phyloP scores from a whole-genome alignment of 2,888 invertebrate genomes.

The Melikaiella ostensackeni region DNA sequence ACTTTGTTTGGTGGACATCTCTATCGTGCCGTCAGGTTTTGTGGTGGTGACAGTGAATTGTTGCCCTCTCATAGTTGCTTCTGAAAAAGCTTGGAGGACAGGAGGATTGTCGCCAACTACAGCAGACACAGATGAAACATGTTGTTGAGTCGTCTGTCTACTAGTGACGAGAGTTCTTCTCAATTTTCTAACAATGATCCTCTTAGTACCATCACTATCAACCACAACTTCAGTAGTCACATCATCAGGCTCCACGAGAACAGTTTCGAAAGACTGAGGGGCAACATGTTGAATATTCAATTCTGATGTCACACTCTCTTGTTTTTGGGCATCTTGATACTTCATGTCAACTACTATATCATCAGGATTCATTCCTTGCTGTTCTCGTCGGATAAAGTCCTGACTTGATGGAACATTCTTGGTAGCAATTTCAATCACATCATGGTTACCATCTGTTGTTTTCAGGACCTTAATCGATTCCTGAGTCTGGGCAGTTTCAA shows the following conservation, averaged over 20 bases:
- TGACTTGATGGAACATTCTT: slow-evolving; percentile 65
- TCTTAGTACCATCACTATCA: slow-evolving; percentile 88
- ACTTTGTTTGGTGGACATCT: slow-evolving; percentile 82
- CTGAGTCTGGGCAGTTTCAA: slow-evolving; percentile 62
- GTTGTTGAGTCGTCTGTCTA: slow-evolving; percentile 82
- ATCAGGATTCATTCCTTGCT: slow-evolving; percentile 72
- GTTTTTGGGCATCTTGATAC: slow-evolving; percentile 80
- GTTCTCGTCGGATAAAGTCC: slow-evolving; percentile 52
- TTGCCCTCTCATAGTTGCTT: slow-evolving; percentile 84
- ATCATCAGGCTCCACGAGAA: slow-evolving; percentile 89
- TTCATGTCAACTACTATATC: slow-evolving; percentile 86
- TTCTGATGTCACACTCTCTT: slow-evolving; percentile 81
- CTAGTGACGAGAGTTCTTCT: slow-evolving; percentile 83
- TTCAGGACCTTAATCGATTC: slow-evolving; percentile 72
- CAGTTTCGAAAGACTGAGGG: slow-evolving; percentile 89
- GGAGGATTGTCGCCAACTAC: slow-evolving; percentile 80
- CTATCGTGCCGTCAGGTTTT: slow-evolving; percentile 81
- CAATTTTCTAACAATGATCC: slow-evolving; percentile 87
- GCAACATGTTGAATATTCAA: slow-evolving; percentile 85
- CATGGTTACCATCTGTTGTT: slow-evolving; percentile 71
- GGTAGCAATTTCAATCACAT: slow-evolving; percentile 75
- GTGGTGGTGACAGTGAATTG: slow-evolving; percentile 81
- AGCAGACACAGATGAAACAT: slow-evolving; percentile 80
- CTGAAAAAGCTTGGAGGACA: slow-evolving; percentile 83
- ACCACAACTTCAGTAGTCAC: slow-evolving; percentile 89